phyloP scores from a whole-genome alignment of 1,140 invertebrate genomes.

The Lucilia cuprina region DNA sequence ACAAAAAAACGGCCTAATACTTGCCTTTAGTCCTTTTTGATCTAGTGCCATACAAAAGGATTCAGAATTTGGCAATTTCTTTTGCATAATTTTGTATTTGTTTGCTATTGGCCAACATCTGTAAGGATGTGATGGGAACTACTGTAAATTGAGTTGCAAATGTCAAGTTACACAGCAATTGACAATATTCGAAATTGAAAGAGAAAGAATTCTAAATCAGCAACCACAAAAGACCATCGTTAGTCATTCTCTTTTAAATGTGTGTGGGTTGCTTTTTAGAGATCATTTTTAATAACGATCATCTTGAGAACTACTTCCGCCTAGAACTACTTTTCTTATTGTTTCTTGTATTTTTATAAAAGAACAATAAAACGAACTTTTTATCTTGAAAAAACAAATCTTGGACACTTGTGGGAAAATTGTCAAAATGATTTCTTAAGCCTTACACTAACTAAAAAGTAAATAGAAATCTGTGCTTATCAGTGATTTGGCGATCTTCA shows the following conservation, averaged over 20 bases:
- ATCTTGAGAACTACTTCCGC: not conserved
- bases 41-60: not conserved
- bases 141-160: not conserved
- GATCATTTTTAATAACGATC: not conserved
- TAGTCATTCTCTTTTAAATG: not conserved
- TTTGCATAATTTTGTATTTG: not conserved
- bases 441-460: not conserved
- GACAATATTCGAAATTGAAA: not conserved
- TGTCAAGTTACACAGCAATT: not conserved
- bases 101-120: not conserved
- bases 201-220: not conserved
- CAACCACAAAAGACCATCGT: slow-evolving; percentile 4
- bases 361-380: not conserved
- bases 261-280: not conserved
- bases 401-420: slow-evolving; percentile 4
- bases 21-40: not conserved
- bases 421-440: not conserved
- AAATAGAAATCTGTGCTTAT: not conserved
- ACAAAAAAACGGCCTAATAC: not conserved
- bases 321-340: not conserved
- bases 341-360: not conserved
- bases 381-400: not conserved
- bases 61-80: not conserved
- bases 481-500: not conserved
- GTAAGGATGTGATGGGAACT: not conserved